Conservation (phyloP, 2,888 invertebrate genomes). For the Drosophila atripex region DNA sequence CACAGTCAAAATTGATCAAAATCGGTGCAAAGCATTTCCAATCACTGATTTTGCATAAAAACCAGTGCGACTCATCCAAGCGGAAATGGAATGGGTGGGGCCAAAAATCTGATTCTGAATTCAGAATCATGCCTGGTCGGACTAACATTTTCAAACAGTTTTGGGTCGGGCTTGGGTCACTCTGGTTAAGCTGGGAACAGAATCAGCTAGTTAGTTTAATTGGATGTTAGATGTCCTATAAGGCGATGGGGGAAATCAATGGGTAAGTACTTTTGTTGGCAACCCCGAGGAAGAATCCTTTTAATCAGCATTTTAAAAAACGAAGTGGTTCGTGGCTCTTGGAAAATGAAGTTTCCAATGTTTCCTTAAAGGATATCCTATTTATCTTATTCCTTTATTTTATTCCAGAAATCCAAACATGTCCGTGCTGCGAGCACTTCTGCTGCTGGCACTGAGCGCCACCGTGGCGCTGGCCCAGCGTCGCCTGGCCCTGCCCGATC, state of each 20-base stretch:
- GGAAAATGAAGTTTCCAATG: too few species aligned
- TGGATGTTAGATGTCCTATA: not conserved
- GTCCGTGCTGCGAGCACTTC: conserved; percentile 82
- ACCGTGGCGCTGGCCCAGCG: conserved; percentile 90
- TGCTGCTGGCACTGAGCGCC: conserved; percentile 88
- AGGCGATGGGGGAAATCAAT: not conserved
- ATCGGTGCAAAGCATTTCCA: conserved; percentile 63
- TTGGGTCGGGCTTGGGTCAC: conserved; percentile 14
- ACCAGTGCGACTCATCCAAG: conserved; percentile 50
- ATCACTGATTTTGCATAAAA: conserved; percentile 73
- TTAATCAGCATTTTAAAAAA: too few species aligned
- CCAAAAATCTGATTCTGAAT: conserved; percentile 5
- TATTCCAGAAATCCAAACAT: conserved; percentile 47
- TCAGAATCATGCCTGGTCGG: conserved; percentile 11
- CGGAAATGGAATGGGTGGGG: conserved; percentile 69
- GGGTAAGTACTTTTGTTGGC: not conserved
- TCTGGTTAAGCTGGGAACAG: conserved; percentile 27
- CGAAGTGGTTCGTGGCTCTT: too few species aligned
- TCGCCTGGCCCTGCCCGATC: conserved; percentile 93
- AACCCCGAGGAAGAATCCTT: too few species aligned
- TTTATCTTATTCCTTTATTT: conserved; percentile 14
- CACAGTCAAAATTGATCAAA: conserved; percentile 74
- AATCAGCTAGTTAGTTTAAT: conserved; percentile 19
- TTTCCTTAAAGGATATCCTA: not conserved
- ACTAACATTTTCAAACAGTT: conserved; percentile 25